A percentile compares a stretch with the other conserved stretches of the same genome.
These are phyloP conservation scores for Nyctibius bracteatus DNA, from an alignment of 2,113 vertebrate species.

Conservation along the genomic window DNA sequence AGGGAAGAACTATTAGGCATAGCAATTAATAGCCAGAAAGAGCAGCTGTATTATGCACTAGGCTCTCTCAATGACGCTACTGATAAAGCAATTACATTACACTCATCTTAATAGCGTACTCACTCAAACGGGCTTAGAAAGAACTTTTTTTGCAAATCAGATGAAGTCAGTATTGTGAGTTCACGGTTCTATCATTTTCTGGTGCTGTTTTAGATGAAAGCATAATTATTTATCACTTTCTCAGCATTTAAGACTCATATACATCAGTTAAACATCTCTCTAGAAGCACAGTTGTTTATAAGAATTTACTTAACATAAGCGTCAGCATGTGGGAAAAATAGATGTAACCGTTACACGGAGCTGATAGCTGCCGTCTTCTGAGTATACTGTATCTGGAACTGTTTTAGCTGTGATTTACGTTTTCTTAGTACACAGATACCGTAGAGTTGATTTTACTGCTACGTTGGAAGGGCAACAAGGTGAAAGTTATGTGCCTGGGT, in stretches of 20 bases:
- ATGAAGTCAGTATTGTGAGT: background rate
- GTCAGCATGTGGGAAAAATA: background rate
- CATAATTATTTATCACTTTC: conserved; percentile 6
- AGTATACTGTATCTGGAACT: background rate
- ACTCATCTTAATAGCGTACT: background rate
- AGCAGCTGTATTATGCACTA: background rate
- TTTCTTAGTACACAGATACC: background rate
- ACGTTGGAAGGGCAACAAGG: background rate
- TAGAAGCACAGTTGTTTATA: background rate
- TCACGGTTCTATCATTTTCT: conserved; percentile 18
- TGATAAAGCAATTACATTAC: conserved; percentile 27
- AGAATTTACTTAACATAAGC: background rate
- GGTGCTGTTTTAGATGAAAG: conserved; percentile 22
- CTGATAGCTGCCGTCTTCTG: background rate
- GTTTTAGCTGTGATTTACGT: background rate
- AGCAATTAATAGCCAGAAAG: conserved; percentile 17
- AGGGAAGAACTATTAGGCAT: background rate
- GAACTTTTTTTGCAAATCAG: background rate
- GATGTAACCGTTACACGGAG: background rate
- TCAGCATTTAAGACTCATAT: background rate
- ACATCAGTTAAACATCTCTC: background rate
- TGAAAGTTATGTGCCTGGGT: background rate
- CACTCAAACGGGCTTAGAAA: background rate
- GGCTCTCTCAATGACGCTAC: background rate
- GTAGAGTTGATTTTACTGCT: background rate